These are phyloP conservation scores for Papilio machaon DNA, from an alignment of 1,140 invertebrate genomes.

Conservation along the genomic window DNA sequence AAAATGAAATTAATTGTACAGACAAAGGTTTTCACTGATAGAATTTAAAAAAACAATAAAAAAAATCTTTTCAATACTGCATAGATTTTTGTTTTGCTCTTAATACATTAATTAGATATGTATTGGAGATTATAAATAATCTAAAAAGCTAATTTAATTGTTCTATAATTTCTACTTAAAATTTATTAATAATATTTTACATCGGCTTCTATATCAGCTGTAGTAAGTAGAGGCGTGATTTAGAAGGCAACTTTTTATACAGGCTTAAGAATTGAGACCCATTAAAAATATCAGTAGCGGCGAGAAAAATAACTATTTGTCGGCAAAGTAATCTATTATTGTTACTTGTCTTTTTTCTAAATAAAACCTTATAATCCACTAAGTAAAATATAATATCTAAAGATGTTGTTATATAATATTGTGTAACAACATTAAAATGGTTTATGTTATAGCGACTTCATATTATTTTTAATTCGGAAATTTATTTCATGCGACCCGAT, in stretches of 20 bases:
- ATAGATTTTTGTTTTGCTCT: too few species aligned
- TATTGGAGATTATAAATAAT: too few species aligned
- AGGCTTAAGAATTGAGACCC: slow-evolving; percentile 50
- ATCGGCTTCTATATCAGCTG: slow-evolving; percentile 54
- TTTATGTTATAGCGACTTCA: slow-evolving; percentile 26
- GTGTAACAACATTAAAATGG: slow-evolving; percentile 28
- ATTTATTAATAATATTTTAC: too few species aligned
- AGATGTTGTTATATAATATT: slow-evolving; percentile 15
- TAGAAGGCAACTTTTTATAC: slow-evolving; percentile 52
- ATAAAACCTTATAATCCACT: slow-evolving; percentile 55
- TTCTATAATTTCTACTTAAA: too few species aligned
- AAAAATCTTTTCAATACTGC: too few species aligned
- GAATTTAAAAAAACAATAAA: too few species aligned
- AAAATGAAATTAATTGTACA: too few species aligned
- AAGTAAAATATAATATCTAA: slow-evolving; percentile 35
- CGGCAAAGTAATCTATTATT: slow-evolving; percentile 51
- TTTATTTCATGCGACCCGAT: slow-evolving; percentile 3
- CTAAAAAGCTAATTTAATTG: too few species aligned
- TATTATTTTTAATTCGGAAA: slow-evolving; percentile 6
- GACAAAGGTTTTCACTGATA: too few species aligned
- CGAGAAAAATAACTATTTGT: slow-evolving; percentile 69
- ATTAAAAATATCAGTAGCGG: slow-evolving; percentile 64
- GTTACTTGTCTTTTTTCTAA: slow-evolving; percentile 44
- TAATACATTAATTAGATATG: too few species aligned
- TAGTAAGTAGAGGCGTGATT: slow-evolving; percentile 42